These are phyloP conservation scores for Odontothrips loti DNA, from an alignment of 2,888 invertebrate genomes.

Conservation along the genomic window DNA sequence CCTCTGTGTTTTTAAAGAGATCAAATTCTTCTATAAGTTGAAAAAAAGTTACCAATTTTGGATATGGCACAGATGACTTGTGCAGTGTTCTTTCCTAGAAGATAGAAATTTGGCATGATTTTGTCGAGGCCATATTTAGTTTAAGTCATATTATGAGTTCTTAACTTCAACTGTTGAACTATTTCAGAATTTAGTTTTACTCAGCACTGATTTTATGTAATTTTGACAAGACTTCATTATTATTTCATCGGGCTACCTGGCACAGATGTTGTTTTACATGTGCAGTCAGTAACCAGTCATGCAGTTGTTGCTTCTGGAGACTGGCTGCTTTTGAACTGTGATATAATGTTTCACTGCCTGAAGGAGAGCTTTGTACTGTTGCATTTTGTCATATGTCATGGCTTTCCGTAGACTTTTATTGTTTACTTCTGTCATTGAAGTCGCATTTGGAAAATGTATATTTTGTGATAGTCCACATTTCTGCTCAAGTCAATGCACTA, in stretches of 20 bases:
- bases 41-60: neutral
- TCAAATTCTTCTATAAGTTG: neutral
- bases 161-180: neutral
- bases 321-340: neutral
- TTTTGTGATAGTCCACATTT: neutral
- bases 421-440: neutral
- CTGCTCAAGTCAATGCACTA: neutral
- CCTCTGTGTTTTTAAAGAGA: too few relatives aligned
- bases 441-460: neutral
- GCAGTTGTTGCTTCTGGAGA: neutral
- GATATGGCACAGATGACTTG: neutral
- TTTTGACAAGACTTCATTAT: neutral
- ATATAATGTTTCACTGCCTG: conserved; percentile 16
- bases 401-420: neutral
- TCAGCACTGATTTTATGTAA: neutral
- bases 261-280: neutral
- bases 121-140: too few relatives aligned
- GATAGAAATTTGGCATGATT: too few relatives aligned
- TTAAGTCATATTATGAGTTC: neutral
- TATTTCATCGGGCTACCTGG: neutral
- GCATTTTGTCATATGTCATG: neutral
- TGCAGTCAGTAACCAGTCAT: neutral
- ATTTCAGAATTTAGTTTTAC: neutral
- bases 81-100: too few relatives aligned
- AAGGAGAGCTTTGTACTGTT: neutral